These are phyloP conservation scores for Corbicula japonica DNA, from an alignment of 2,888 invertebrate genomes.

Conservation along the genomic window DNA sequence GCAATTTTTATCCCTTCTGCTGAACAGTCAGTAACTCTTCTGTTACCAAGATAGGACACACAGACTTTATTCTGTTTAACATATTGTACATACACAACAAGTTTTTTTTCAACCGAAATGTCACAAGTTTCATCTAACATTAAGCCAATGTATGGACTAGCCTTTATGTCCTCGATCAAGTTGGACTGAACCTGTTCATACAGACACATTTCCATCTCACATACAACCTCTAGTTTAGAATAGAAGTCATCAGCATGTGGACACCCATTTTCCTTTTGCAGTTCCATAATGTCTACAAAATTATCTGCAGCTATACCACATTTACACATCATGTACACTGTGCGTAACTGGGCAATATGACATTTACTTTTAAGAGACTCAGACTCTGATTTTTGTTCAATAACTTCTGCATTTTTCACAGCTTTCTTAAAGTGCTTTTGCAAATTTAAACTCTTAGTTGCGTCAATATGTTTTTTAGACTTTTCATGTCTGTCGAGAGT, in stretches of 20 bases:
- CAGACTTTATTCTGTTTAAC: slow-evolving; percentile 17
- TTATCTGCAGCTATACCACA: neutral
- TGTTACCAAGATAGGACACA: slow-evolving; percentile 44
- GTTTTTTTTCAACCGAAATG: slow-evolving; percentile 39
- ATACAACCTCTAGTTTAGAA: neutral
- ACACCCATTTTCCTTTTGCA: neutral
- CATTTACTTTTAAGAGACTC: neutral
- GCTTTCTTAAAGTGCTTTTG: neutral
- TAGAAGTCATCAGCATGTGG: neutral
- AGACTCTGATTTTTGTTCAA: neutral
- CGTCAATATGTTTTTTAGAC: neutral
- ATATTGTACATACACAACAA: slow-evolving; percentile 42
- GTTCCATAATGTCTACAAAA: neutral
- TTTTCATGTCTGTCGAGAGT: neutral
- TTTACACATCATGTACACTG: neutral
- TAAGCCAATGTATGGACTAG: slow-evolving; percentile 3
- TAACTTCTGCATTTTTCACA: neutral
- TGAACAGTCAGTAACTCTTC: slow-evolving; percentile 47
- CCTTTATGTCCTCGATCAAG: neutral
- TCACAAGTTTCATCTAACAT: slow-evolving; percentile 52
- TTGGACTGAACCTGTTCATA: neutral
- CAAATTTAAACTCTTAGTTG: neutral
- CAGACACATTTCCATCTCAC: neutral
- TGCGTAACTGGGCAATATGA: neutral
- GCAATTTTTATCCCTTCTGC: slow-evolving; percentile 32